These are phyloP conservation scores for Enteromius anoplus DNA, from an alignment of 2,797 vertebrate species.

Conservation along the genomic window DNA sequence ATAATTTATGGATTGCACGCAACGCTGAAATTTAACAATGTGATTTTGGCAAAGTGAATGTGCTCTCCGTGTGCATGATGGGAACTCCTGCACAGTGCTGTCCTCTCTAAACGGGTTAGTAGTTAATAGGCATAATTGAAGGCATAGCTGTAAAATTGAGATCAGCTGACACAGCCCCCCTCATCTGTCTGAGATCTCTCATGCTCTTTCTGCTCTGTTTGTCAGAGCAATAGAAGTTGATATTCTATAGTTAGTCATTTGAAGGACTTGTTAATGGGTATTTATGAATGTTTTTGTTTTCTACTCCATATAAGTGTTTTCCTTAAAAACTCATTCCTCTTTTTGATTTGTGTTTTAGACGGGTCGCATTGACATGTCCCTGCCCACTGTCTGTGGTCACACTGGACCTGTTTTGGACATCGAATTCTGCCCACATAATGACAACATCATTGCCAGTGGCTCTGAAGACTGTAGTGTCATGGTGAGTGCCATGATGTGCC, in stretches of 20 bases:
- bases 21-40: neutral
- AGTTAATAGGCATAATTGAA: conserved; percentile 62
- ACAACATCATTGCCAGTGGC: conserved; percentile 90
- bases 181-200: conserved; percentile 10
- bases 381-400: conserved; percentile 87
- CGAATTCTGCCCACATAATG: conserved; percentile 91
- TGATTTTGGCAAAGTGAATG: conserved; percentile 3
- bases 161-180: conserved; percentile 64
- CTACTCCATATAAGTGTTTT: neutral
- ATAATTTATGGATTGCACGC: neutral
- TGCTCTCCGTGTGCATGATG: conserved; percentile 16
- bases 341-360: conserved; percentile 72
- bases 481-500: conserved; percentile 71
- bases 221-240: neutral
- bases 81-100: conserved; percentile 25
- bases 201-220: conserved; percentile 10
- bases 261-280: neutral
- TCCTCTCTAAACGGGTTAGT: conserved; percentile 62
- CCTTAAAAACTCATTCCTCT: conserved; percentile 2
- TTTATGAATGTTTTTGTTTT: neutral
- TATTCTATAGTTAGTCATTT: conserved; percentile 23
- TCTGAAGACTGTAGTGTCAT: conserved; percentile 92
- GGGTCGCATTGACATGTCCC: conserved; percentile 89
- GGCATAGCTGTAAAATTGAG: conserved; percentile 58
- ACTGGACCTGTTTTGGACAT: conserved; percentile 90